Base-by-base conservation (phyloP, 1,140 invertebrate species). In the Papilio glaucus region DNA sequence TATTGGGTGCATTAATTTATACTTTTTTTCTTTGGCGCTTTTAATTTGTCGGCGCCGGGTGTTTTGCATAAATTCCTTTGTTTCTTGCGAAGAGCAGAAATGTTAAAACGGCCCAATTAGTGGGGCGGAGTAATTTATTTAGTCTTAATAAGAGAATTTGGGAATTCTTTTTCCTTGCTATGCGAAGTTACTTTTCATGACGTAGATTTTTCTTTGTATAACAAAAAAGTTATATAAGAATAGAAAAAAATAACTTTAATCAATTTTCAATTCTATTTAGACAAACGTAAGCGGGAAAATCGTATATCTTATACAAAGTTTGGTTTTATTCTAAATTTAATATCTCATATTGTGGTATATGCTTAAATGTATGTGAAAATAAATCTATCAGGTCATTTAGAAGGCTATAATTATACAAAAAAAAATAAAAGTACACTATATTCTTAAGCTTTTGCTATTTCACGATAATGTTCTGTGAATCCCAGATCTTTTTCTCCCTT, bases 61-160 rank as follows among this genome's bases (percentile, higher is more conserved):
- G 86, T 87, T 91, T 89, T 87, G 89, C 88, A 90, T 91, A 89
- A 90, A 89, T 89, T 87, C 89, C 79, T 84, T 82, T 82, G 74
- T 83, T 80, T 74, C 33, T 68, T 72, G 42, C 70, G 33, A 60
- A 73, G 76, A 79, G 77, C 74, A 80, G 81, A 84, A 83, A 80
- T 78, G 81, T 74, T 81, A 75, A 77, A 85, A 78, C 75, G 53
- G 73, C 77, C 79, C 82, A 91, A 90, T 91, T 91, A 91, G 85
- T 82, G 79, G 82, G 82, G 82, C 71, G 77, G 61, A 45, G 76
- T 91, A 87, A 90, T 91, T 91, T 90, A 90, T 90, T 86, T 86
- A 72, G 72, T 86, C 81, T 83, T 85, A 82, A 83, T 86, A 86
- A 85, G 82, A 85, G 73, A 81, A 82, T 81, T 81, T 73, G 71